A percentile compares a stretch with the other conserved stretches of the same genome.
These are phyloP conservation scores for Xanthia icteritia DNA, from an alignment of 2,888 invertebrate genomes.

Conservation along the genomic window DNA sequence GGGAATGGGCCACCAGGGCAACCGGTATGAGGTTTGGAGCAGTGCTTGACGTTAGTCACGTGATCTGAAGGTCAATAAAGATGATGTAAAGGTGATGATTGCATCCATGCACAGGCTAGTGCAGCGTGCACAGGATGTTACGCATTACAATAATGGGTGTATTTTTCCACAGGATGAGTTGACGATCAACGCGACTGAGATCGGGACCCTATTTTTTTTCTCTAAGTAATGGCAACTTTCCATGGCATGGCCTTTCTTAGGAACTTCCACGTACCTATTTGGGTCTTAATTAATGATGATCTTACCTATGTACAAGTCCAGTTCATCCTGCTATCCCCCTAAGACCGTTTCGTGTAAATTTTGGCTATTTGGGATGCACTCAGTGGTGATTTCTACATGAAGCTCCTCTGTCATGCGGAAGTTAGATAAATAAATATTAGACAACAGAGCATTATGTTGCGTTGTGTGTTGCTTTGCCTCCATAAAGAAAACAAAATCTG, in stretches of 20 bases:
- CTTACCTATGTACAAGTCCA: neutral
- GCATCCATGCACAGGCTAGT: slow-evolving; percentile 28
- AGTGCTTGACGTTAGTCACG: neutral
- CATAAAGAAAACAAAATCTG: neutral
- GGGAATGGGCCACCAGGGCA: neutral
- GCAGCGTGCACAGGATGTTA: slow-evolving; percentile 37
- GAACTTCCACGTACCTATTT: neutral
- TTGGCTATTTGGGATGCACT: neutral
- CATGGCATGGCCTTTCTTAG: no score
- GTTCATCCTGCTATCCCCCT: neutral
- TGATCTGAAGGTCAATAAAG: slow-evolving; percentile 24
- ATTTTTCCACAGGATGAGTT: slow-evolving; percentile 38
- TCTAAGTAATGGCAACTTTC: neutral
- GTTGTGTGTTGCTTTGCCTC: no score
- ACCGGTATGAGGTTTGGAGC: neutral
- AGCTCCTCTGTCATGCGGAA: neutral
- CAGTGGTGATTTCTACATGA: neutral
- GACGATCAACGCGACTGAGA: slow-evolving; percentile 8
- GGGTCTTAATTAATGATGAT: no score
- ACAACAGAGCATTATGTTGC: neutral
- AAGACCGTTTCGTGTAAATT: neutral
- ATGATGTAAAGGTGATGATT: slow-evolving; percentile 37
- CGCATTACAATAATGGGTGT: slow-evolving; percentile 33
- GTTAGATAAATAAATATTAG: neutral
- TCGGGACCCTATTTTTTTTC: slow-evolving; percentile 1